These are phyloP conservation scores for Hemibagrus wyckioides DNA, from an alignment of 2,113 vertebrate genomes.

Conservation along the genomic window DNA sequence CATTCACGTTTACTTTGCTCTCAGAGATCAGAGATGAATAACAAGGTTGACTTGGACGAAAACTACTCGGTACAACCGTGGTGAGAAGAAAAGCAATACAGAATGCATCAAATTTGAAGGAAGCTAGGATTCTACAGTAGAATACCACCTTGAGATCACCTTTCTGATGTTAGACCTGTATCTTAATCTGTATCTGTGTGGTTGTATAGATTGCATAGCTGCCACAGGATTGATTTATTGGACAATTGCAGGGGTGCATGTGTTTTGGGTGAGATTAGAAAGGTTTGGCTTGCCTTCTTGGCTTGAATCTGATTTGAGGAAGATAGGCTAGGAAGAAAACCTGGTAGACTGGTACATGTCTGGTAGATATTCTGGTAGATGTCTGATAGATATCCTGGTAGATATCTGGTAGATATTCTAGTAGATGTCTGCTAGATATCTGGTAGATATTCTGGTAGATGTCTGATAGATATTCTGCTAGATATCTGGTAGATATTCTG, in stretches of 20 bases:
- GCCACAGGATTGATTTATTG: neutral
- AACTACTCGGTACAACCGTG: neutral
- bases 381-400: too few species aligned
- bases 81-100: neutral
- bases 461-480: too few species aligned
- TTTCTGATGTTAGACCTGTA: neutral
- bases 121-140: neutral
- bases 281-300: slow-evolving; percentile 7
- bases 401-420: too few species aligned
- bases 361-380: too few species aligned
- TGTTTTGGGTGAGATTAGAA: slow-evolving; percentile 27
- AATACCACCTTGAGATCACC: neutral
- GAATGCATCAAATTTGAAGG: neutral
- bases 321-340: too few species aligned
- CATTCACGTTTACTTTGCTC: neutral
- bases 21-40: neutral
- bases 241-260: neutral
- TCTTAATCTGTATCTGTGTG: neutral
- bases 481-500: too few species aligned
- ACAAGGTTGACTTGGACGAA: neutral
- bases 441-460: too few species aligned
- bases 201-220: neutral
- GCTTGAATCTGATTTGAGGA: slow-evolving; percentile 30
- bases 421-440: too few species aligned
- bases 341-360: too few species aligned